Evolutionary conservation across 2,113 vertebrate genomes (phyloP), one percentile per base, ranked within the genome.

Genomic region (Sinocyclocheilus grahami): DNA sequence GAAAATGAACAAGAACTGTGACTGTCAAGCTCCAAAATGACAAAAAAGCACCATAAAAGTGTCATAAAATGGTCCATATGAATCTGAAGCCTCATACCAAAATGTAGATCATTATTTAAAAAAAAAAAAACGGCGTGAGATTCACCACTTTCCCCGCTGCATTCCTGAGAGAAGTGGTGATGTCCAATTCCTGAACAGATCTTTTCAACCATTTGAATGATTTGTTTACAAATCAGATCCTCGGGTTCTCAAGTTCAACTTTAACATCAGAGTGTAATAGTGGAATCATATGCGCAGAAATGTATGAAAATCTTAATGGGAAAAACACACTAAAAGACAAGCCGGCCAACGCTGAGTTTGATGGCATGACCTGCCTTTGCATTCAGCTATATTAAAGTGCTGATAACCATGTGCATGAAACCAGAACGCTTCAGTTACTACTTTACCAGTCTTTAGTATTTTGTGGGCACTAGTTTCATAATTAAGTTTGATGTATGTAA

Each of bases 301-400:
- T 78, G 24, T 33, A 18, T 78, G 46, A 33, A 55, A 30, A 27
- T 55, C 13, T 53, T 53, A 46, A 75, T 75, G 72, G 72, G 42
- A 76, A 76, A 76, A 76, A 76, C 74, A 48, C 72, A 76, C 74
- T 76, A 51, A 27, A 39, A 76, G 74, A 27, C 72, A 76, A 16
- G 22, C 72, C 22, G 14, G 72, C 22, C 72, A 76, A 48, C 12
- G 12, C 11, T 24, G 42, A 48, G 42, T 51, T 76, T 46, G 39
- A 27, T 48, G 39, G 5, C 51, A 12, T 42, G 37, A 51, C 12
- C 22, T 51, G n/a, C 42, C 42, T 76, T 76, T 76, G 74, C 42
- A 76, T 76, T 48, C 74, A 76, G 12, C 42, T 51, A 14, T 51
- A 24, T 76, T 76, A 24, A 14, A 46, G 39, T 24, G 22, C 10